A percentile compares a stretch with the other conserved stretches of the same genome.
Conservation (phyloP, 2,888 invertebrate species). For the Malachius bipustulatus region DNA sequence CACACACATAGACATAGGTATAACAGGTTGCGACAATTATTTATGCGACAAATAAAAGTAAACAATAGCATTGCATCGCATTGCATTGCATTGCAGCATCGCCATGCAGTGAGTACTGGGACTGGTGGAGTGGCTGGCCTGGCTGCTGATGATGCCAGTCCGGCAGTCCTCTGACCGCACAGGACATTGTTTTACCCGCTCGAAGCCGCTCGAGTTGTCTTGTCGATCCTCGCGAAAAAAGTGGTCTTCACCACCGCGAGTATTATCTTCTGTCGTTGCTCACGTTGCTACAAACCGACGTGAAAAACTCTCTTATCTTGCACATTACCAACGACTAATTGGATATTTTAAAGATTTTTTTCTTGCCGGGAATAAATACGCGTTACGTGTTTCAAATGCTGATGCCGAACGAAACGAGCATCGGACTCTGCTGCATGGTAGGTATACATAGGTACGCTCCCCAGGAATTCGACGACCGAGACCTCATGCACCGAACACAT, state of each 20-base stretch:
- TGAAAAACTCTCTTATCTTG: constrained; percentile 32
- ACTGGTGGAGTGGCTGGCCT: too few relatives aligned
- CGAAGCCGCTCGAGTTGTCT: too few relatives aligned
- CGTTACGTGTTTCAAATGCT: constrained; percentile 30
- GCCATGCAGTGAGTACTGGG: constrained; percentile 35
- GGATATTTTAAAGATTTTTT: constrained; percentile 33
- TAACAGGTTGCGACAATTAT: constrained; percentile 36
- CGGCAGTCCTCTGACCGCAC: constrained; percentile 34
- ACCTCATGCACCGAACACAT: too few relatives aligned
- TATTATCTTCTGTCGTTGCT: constrained; percentile 31
- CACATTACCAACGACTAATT: constrained; percentile 33
- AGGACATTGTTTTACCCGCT: constrained; percentile 32
- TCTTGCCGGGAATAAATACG: constrained; percentile 30
- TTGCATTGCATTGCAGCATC: too few relatives aligned
- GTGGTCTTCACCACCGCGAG: constrained; percentile 31
- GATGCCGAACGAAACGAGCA: too few relatives aligned
- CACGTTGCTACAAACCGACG: constrained; percentile 23
- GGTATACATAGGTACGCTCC: too few relatives aligned
- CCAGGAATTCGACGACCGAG: too few relatives aligned
- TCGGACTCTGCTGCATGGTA: too few relatives aligned
- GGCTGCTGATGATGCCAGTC: too few relatives aligned
- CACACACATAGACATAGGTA: too few relatives aligned
- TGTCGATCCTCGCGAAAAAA: constrained; percentile 35
- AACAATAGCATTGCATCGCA: too few relatives aligned
- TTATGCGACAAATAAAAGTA: constrained; percentile 38